These are phyloP conservation scores for Carterocephalus palaemon DNA, from an alignment of 2,888 invertebrate species.

Conservation along the genomic window DNA sequence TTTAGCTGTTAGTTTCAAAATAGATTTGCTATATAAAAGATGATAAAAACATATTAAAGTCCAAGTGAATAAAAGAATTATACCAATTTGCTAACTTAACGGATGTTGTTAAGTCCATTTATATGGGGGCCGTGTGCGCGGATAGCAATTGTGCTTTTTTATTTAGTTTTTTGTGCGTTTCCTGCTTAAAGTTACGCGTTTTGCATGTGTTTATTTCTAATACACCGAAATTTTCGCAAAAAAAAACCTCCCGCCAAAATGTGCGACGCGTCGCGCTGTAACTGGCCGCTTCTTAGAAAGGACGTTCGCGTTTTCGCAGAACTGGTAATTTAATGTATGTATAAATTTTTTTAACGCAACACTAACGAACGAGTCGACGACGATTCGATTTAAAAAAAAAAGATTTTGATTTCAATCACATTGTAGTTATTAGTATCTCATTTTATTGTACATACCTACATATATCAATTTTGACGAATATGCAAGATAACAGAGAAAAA, in stretches of 20 bases:
- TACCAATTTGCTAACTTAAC: constrained; percentile 20
- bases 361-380: too few species aligned
- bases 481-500: too few species aligned
- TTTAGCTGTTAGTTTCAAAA: background rate
- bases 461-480: too few species aligned
- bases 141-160: constrained; percentile 22
- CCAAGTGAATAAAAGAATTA: constrained; percentile 15
- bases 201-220: constrained; percentile 19
- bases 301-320: constrained; percentile 23
- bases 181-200: constrained; percentile 24
- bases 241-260: constrained; percentile 14
- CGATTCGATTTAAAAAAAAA: too few species aligned
- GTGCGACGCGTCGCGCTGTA: constrained; percentile 16
- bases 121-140: constrained; percentile 21
- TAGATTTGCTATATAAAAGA: background rate
- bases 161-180: constrained; percentile 21
- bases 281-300: constrained; percentile 32
- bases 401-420: too few species aligned
- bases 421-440: too few species aligned
- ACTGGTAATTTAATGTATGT: constrained; percentile 1
- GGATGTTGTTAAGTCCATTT: constrained; percentile 23
- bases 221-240: constrained; percentile 10
- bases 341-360: too few species aligned
- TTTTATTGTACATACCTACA: too few species aligned
- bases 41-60: background rate